phyloP scores from a whole-genome alignment of 2,113 vertebrate species.

The Diadophis punctatus region DNA sequence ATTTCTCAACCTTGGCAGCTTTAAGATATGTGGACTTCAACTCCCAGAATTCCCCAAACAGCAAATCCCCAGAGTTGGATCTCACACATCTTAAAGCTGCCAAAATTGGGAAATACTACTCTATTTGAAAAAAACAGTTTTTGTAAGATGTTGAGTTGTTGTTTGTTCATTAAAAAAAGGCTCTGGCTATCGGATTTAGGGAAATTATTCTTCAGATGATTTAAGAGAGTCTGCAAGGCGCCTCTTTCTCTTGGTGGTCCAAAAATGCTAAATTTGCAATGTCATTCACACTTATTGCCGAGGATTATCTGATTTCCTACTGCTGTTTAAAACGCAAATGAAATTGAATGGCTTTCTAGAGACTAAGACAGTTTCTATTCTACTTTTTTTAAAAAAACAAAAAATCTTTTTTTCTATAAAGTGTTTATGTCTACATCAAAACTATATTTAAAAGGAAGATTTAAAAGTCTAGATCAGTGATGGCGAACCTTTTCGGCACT shows the following conservation, averaged over 20 bases:
- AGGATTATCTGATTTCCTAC: constrained; percentile 3
- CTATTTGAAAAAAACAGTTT: background rate
- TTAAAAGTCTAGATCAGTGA: no score
- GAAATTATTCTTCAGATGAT: background rate
- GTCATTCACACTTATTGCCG: background rate
- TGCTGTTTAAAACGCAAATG: background rate
- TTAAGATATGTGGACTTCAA: background rate
- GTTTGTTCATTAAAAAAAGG: background rate
- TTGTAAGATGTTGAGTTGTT: background rate
- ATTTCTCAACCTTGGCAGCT: background rate
- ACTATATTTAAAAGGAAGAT: constrained; percentile 8
- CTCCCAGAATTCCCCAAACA: background rate
- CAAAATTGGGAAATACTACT: background rate
- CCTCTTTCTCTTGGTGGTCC: background rate
- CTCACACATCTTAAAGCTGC: background rate
- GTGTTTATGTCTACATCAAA: constrained; percentile 2
- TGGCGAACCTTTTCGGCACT: no score
- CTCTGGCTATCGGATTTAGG: background rate
- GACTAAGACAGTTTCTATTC: background rate
- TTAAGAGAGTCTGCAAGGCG: background rate
- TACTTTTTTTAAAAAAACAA: background rate
- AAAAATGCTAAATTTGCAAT: background rate
- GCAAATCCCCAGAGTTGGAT: background rate
- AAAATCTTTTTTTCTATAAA: background rate
- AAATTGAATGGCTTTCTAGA: background rate